Evolutionary conservation across 2,888 invertebrate species (phyloP).

Genomic region (Prosopocoilus inquinatus): DNA sequence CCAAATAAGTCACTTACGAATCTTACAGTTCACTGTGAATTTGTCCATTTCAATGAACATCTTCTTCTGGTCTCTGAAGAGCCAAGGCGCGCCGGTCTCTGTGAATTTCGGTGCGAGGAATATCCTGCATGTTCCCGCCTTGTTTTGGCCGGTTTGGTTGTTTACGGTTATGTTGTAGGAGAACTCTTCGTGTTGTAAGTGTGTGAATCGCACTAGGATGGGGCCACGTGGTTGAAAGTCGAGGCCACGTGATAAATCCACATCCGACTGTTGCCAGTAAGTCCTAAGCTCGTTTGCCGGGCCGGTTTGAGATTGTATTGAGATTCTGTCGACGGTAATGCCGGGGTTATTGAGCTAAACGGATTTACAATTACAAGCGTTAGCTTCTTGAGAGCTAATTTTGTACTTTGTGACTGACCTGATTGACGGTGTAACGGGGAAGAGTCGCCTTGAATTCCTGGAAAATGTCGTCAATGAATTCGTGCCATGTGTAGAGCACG

Average conservation of each 20-base stretch:
- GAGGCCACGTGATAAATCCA: conserved; percentile 76
- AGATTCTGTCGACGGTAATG: conserved; percentile 59
- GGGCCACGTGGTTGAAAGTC: conserved; percentile 78
- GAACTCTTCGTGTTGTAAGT: conserved; percentile 74
- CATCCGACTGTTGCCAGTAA: conserved; percentile 77
- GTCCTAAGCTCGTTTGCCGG: conserved; percentile 58
- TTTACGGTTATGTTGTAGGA: conserved; percentile 55
- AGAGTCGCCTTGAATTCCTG: conserved; percentile 70
- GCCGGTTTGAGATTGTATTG: conserved; percentile 53
- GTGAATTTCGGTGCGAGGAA: conserved; percentile 67
- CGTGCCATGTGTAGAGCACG: conserved; percentile 82
- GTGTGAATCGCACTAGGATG: conserved; percentile 71
- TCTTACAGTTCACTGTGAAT: conserved; percentile 63
- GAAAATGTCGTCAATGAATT: conserved; percentile 76
- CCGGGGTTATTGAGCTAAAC: conserved; percentile 63
- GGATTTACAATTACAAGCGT: not conserved
- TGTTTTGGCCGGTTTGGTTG: conserved; percentile 52
- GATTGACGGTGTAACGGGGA: conserved; percentile 60
- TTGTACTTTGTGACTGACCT: conserved; percentile 53
- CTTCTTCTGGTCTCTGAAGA: conserved; percentile 61
- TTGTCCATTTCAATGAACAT: conserved; percentile 75
- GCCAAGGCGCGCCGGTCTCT: conserved; percentile 61
- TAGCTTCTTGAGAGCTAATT: not conserved
- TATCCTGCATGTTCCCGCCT: conserved; percentile 66
- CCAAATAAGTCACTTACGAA: not conserved